These are phyloP conservation scores for Heteronetta atricapilla DNA, from an alignment of 2,113 vertebrate genomes.

Conservation along the genomic window DNA sequence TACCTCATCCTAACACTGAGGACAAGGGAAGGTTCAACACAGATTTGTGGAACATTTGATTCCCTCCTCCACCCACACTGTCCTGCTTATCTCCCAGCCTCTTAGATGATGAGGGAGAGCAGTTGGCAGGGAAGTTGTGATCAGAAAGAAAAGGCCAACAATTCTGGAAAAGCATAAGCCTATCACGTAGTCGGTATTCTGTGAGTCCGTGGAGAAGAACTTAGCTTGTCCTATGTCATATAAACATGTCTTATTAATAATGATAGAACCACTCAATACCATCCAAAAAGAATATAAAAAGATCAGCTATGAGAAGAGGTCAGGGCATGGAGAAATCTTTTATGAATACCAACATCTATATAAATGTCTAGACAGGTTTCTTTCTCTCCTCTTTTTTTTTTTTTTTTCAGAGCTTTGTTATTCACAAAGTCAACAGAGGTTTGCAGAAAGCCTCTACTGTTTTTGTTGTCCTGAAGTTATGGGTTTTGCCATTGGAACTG, in stretches of 20 bases:
- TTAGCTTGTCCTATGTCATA: conserved; percentile 37
- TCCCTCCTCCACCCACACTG: background rate
- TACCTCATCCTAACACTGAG: background rate
- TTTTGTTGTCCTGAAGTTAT: background rate
- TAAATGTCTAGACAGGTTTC: background rate
- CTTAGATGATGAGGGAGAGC: background rate
- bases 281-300: background rate
- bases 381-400: background rate
- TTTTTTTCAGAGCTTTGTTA: background rate
- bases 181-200: conserved; percentile 26
- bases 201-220: background rate
- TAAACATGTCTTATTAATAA: conserved; percentile 41
- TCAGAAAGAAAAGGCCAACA: background rate
- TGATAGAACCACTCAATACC: background rate
- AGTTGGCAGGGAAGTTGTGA: background rate
- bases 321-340: background rate
- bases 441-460: background rate
- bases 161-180: background rate
- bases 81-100: background rate
- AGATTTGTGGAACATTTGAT: background rate
- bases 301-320: conserved; percentile 7
- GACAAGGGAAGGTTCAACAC: background rate
- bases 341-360: background rate
- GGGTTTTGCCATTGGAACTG: background rate
- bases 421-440: background rate